Evolutionary conservation across 2,888 invertebrate genomes (phyloP), one percentile per base, ranked within the genome.

Genomic region (Hipparchia semele): DNA sequence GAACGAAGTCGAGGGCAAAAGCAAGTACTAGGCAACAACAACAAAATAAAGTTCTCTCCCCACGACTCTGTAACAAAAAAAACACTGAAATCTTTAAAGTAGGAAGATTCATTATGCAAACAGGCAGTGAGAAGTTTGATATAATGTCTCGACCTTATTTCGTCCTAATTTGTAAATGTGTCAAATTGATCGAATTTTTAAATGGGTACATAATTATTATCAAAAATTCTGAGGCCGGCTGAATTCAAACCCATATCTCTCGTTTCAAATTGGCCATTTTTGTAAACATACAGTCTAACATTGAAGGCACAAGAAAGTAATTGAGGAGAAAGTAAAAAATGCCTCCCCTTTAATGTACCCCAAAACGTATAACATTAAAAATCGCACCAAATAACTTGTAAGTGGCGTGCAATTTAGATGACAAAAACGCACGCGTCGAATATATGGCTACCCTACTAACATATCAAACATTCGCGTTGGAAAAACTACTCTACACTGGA

Each of bases 391-490:
- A 73, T 71, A 73, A 73, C 75, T 68, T 66, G 73, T 74, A 76
- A 76, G 76, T 73, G 77, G 73, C 70, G 67, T 76, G 72, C 77
- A 76, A 77, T 77, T 77, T 77, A 77, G 73, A 76, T 76, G 76
- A 75, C 74, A 77, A 77, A 77, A 77, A 77, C 75, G 71, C 74
- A 71, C 68, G 68, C 70, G 64, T 72, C 66, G 62, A 73, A 73
- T 77, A 73, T 74, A 74, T 74, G 65, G 71, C 69, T 66, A 72
- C 56, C 72, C 73, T 69, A 71, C 75, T 74, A 71, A 70, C 72
- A 60, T 68, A 58, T 13, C 45, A 10, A 60, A 53, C 33, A 9
- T 5, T 9, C 12, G 2, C 54, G 6, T 51, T 46, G 12, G 4
- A 72, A 72, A 73, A 33, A 0, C 9, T 2, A 73, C 74, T 54